Conservation (phyloP, 2,113 vertebrate species). For the Ginglymostoma cirratum region DNA sequence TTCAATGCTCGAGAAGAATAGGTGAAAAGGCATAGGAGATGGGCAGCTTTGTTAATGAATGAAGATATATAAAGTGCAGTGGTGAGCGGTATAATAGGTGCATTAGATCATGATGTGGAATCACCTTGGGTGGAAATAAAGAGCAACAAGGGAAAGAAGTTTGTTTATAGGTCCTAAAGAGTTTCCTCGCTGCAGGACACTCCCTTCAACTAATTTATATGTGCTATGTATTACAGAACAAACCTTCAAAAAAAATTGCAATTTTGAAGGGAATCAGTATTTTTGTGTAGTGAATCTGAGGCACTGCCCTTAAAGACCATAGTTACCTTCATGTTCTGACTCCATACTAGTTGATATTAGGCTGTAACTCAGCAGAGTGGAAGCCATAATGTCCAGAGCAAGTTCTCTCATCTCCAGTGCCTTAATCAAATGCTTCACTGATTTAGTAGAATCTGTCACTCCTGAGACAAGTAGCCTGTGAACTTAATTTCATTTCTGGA, state of each 20-base stretch:
- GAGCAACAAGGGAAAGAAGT: no score
- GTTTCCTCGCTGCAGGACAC: no score
- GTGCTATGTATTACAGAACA: neutral
- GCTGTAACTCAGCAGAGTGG: neutral
- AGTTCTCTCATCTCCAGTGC: neutral
- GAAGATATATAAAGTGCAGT: no score
- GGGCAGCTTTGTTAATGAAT: no score
- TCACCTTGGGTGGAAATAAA: no score
- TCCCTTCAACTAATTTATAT: neutral
- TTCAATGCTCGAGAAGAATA: no score
- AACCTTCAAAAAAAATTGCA: neutral
- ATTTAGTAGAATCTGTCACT: slow-evolving; percentile 28
- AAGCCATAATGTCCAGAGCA: neutral
- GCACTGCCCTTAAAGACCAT: neutral
- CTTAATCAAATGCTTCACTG: slow-evolving; percentile 17
- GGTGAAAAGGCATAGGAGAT: no score
- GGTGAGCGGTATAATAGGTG: no score
- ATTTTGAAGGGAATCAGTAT: neutral
- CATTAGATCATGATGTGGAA: no score
- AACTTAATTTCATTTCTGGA: slow-evolving; percentile 24
- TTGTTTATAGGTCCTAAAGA: no score
- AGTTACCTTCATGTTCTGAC: neutral
- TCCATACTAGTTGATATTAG: neutral
- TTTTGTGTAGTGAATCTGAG: neutral
- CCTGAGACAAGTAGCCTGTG: slow-evolving; percentile 22